These are phyloP conservation scores for Calameuta pallipes DNA, from an alignment of 2,888 invertebrate genomes.

Conservation along the genomic window DNA sequence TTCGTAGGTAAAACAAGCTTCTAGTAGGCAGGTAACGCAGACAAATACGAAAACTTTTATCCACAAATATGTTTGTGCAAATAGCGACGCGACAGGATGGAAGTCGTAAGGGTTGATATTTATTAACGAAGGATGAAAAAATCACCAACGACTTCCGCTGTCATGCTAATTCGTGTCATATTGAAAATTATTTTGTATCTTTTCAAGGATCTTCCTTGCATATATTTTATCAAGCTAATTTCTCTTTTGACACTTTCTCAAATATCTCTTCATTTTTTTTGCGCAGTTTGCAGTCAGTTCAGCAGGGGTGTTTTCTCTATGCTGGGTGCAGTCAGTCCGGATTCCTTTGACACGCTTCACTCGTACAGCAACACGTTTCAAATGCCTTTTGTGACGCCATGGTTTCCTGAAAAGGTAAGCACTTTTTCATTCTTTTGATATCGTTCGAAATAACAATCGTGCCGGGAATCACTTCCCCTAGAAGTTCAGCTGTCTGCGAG, in stretches of 20 bases:
- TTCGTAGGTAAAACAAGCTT: not conserved
- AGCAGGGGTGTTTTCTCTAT: constrained; percentile 89
- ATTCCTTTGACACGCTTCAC: constrained; percentile 94
- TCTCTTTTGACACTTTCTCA: not conserved
- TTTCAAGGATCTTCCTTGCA: no score
- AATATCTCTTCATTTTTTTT: not conserved
- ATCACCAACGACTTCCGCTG: not conserved
- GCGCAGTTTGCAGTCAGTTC: constrained; percentile 89
- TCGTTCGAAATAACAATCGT: not conserved
- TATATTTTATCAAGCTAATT: not conserved
- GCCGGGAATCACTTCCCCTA: no score
- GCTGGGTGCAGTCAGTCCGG: constrained; percentile 91
- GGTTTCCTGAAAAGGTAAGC: constrained; percentile 91
- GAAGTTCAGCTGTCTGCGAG: no score
- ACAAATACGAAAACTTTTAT: not conserved
- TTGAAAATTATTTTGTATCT: not conserved
- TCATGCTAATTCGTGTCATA: not conserved
- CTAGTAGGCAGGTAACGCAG: not conserved
- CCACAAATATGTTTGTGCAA: not conserved
- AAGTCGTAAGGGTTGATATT: not conserved
- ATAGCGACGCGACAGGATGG: not conserved
- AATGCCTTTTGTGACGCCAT: constrained; percentile 94
- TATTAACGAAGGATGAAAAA: not conserved
- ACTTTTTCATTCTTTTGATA: not conserved
- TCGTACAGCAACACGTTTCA: constrained; percentile 95